phyloP scores from a whole-genome alignment of 2,797 vertebrate species.

The Macropodus opercularis region DNA sequence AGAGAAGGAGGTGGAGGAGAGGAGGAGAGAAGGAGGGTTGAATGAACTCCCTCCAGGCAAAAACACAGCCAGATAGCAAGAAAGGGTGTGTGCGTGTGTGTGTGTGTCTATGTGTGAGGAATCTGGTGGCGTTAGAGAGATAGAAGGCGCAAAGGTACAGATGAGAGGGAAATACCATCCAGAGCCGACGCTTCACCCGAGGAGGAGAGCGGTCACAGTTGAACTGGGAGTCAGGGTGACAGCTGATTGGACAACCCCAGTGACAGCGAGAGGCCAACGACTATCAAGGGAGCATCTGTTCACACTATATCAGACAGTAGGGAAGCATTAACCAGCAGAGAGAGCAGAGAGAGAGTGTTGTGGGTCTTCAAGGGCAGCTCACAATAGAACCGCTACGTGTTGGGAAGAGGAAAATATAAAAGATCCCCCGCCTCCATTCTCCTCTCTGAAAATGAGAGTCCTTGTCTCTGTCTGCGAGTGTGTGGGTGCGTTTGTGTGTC shows the following conservation, averaged over 20 bases:
- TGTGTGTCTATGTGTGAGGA: constrained; percentile 14
- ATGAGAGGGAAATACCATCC: constrained; percentile 60
- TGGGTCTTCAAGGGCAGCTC: constrained; percentile 72
- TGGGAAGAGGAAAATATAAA: constrained; percentile 74
- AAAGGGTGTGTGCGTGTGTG: constrained; percentile 49
- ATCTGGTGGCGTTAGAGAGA: constrained; percentile 29
- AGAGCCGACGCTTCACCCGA: constrained; percentile 86
- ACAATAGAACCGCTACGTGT: constrained; percentile 74
- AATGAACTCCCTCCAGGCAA: constrained; percentile 81
- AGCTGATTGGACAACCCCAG: constrained; percentile 90
- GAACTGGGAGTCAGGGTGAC: constrained; percentile 88
- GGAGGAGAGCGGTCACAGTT: constrained; percentile 72
- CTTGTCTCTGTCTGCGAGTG: constrained; percentile 67
- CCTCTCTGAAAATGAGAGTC: constrained; percentile 70
- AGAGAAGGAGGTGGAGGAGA: constrained; percentile 76
- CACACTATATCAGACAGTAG: constrained; percentile 70
- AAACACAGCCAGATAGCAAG: constrained; percentile 73
- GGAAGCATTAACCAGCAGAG: constrained; percentile 47
- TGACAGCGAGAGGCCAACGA: constrained; percentile 86
- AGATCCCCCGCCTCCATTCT: constrained; percentile 71
- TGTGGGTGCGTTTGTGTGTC: constrained; percentile 75
- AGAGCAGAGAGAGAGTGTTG: constrained; percentile 52
- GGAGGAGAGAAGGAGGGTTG: constrained; percentile 71
- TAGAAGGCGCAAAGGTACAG: constrained; percentile 44
- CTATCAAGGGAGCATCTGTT: constrained; percentile 88